These are phyloP conservation scores for Meriones unguiculatus DNA, from an alignment of 2,113 vertebrate genomes.

Conservation along the genomic window DNA sequence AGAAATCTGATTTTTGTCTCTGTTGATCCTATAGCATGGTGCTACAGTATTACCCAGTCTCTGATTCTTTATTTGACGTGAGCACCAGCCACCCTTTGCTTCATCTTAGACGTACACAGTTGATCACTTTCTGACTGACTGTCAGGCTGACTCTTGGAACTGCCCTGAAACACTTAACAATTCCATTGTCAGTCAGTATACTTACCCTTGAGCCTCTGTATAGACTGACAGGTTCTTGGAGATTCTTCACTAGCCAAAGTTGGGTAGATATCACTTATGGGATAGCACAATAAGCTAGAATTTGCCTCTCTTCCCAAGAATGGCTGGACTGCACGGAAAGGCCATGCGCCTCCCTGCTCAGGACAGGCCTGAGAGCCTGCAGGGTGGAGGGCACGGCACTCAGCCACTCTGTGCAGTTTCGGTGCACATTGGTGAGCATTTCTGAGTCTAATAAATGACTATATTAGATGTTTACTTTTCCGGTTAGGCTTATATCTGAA, in stretches of 20 bases:
- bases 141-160: not conserved
- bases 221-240: not conserved
- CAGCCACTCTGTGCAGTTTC: not conserved
- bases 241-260: not conserved
- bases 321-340: not conserved
- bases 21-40: not conserved
- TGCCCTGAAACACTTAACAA: not conserved
- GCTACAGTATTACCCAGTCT: not conserved
- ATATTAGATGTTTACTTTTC: not conserved
- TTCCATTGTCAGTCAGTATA: not conserved
- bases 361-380: not conserved
- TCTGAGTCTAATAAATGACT: constrained; percentile 34
- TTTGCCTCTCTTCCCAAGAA: not conserved
- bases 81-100: not conserved
- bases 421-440: not conserved
- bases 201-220: not conserved
- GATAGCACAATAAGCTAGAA: not conserved
- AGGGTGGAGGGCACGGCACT: not conserved
- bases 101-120: not conserved
- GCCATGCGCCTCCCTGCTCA: not conserved
- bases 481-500: constrained; percentile 18
- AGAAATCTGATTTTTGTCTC: not conserved
- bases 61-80: not conserved
- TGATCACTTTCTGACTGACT: not conserved
- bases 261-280: not conserved